Evolutionary conservation across 2,113 vertebrate species (phyloP).

Genomic region (Jaculus jaculus): DNA sequence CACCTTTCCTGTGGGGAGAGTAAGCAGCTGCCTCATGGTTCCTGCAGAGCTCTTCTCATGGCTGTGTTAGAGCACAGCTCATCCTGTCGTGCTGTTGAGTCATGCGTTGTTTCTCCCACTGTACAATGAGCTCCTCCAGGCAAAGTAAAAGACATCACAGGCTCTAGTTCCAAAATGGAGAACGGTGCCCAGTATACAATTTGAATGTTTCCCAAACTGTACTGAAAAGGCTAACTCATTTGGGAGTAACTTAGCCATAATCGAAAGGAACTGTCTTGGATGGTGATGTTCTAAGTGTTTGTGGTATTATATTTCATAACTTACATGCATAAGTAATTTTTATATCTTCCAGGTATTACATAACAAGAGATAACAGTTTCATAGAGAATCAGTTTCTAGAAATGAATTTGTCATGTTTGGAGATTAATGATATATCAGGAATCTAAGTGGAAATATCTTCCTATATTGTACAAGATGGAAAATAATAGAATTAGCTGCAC

Average conservation of each 20-base stretch:
- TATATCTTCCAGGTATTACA: neutral
- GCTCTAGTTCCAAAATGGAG: neutral
- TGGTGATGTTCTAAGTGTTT: neutral
- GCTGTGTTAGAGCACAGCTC: neutral
- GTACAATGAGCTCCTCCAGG: neutral
- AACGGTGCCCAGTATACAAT: neutral
- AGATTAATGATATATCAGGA: neutral
- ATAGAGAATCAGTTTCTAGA: neutral
- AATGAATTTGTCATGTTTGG: neutral
- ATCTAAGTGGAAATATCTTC: neutral
- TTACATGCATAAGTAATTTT: neutral
- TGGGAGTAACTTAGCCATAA: neutral
- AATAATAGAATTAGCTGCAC: neutral
- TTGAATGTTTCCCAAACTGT: neutral
- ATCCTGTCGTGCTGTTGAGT: neutral
- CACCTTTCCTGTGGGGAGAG: neutral
- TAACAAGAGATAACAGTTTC: neutral
- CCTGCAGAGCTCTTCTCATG: neutral
- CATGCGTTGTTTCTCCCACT: neutral
- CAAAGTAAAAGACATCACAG: neutral
- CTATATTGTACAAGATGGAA: neutral
- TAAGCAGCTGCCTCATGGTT: neutral
- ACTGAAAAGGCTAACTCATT: neutral
- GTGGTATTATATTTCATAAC: neutral
- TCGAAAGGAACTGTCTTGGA: neutral